Base-by-base conservation (phyloP, 2,888 invertebrate genomes). In the Slavum lentiscoides region DNA sequence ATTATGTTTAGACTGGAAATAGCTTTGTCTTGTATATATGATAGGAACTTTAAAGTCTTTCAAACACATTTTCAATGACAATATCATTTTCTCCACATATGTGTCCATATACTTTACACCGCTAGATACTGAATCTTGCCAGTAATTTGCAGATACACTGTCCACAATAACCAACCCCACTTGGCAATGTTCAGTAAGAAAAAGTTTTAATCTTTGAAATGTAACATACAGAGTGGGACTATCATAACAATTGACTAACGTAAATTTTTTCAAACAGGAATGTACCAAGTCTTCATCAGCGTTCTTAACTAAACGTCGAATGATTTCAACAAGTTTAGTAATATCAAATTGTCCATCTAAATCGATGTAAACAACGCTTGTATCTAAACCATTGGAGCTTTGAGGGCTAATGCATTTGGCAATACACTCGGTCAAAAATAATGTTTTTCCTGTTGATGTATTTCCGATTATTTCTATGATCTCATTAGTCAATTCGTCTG, bases 21-120 rank as follows among this genome's bases (percentile, higher is more conserved):
- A 88, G 84, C 85, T 86, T 67, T 89, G 89, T 85, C 87, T 88
- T 74, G 89, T 90, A 84, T 89, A 91, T 58, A 90, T 84, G 74
- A 89, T 86, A 68, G 86, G 85, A 69, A 89, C 85, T 85, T 89
- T 89, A 83, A 88, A 88, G 83, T 88, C 88, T 84, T 87, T 87
- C 37, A 87, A 87, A 74, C 87, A 86, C 84, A 86, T 88, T 85
- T 88, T 88, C 82, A 90, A 85, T 11, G 85, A 82, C 83, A 84
- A 85, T n/a, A 88, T 67, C 1, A 87, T 82, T 72, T 87, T 83
- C 62, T 84, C 84, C 5, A 84, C 76, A 73, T 85, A 85, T 23
- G 83, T 76, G 82, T 85, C 84, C 83, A 85, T 85, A 82, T 84
- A 84, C 39, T 82, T 82, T 30, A 83, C 80, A 8, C 85, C 84